Evolutionary conservation across 2,797 vertebrate species (phyloP).

Genomic region (Hypotaenidia okinawae): DNA sequence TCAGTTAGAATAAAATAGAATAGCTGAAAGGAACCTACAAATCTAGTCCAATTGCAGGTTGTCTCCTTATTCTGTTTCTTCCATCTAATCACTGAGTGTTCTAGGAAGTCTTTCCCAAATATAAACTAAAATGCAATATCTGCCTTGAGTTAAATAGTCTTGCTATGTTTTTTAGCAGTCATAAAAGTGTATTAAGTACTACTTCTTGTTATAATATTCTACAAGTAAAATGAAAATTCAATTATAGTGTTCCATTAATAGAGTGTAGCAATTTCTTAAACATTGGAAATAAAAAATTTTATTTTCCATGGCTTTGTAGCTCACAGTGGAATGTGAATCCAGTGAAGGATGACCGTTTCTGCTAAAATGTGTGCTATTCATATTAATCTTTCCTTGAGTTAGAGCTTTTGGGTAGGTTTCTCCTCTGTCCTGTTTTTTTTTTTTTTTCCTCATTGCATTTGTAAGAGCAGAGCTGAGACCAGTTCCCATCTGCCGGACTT

Average conservation of each 20-base stretch:
- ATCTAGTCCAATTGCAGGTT: neutral
- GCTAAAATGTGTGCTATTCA: neutral
- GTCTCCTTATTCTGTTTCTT: neutral
- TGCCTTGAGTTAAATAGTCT: neutral
- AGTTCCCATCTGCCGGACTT: neutral
- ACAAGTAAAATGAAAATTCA: neutral
- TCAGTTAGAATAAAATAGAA: neutral
- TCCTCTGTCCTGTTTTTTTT: neutral
- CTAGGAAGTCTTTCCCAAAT: neutral
- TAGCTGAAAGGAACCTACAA: neutral
- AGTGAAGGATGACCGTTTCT: neutral
- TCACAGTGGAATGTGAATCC: neutral
- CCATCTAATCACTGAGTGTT: neutral
- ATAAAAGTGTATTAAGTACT: neutral
- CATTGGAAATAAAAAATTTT: neutral
- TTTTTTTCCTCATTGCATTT: neutral
- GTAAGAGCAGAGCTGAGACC: neutral
- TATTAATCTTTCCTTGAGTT: neutral
- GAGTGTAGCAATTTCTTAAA: neutral
- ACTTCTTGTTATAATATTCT: neutral
- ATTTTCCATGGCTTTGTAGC: neutral
- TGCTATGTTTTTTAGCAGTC: neutral
- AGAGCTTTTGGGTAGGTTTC: neutral
- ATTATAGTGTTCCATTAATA: neutral
- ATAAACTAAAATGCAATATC: neutral